Evolutionary conservation across 2,888 invertebrate genomes (phyloP).

Genomic region (Trachelus troglodyta): DNA sequence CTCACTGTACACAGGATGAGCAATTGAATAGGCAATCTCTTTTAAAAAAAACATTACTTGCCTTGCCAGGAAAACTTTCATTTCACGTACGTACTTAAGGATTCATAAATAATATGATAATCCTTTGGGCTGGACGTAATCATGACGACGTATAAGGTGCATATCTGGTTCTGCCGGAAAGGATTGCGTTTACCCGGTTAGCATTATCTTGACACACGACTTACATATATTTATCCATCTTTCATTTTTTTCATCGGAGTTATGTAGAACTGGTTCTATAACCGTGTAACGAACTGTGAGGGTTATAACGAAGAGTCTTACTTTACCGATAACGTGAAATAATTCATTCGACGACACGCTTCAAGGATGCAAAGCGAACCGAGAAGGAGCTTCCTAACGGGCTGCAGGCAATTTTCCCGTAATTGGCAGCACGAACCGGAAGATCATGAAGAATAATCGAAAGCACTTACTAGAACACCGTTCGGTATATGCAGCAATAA

Average conservation of each 20-base stretch:
- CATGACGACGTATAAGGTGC: neutral
- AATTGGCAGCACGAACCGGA: neutral
- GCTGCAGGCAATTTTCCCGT: neutral
- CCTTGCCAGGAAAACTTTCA: neutral
- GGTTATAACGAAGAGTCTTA: neutral
- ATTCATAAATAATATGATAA: neutral
- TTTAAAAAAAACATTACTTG: neutral
- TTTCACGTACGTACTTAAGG: neutral
- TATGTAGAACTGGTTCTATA: constrained; percentile 38
- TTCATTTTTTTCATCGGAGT: constrained; percentile 6
- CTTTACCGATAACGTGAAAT: constrained; percentile 10
- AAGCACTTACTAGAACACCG: neutral
- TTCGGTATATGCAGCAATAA: neutral
- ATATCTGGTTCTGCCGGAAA: constrained; percentile 41
- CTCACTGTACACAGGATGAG: neutral
- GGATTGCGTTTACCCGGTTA: constrained; percentile 46
- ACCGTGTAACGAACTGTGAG: neutral
- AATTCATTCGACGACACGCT: constrained; percentile 1
- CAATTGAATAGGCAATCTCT: neutral
- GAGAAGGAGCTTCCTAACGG: constrained; percentile 1
- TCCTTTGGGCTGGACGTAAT: neutral
- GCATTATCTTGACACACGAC: constrained; percentile 45
- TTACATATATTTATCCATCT: constrained; percentile 11
- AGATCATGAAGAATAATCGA: neutral
- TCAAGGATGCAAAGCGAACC: neutral